Evolutionary conservation across 2,888 invertebrate genomes (phyloP), one percentile per base, ranked within the genome.

Genomic region (Philonicus albiceps): DNA sequence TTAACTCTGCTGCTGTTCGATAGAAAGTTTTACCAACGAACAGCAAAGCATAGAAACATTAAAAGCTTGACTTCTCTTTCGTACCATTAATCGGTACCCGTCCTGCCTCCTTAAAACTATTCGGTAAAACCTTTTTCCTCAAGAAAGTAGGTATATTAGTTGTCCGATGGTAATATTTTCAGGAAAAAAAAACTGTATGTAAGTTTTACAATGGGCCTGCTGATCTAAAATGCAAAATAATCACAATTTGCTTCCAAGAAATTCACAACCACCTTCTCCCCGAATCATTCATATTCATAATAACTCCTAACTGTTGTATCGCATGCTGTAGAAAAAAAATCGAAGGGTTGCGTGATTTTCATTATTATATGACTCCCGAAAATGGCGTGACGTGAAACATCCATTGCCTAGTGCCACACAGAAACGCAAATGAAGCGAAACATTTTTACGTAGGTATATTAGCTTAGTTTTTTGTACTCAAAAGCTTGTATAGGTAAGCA

Each of bases 321-420:
- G 49, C 64, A 83, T 86, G 55, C 49, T 55, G 72, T 31, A 80
- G 90, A 90, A 90, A 91, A 91, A 91, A 43, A 43, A 88, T 89
- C 88, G 91, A 81, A 92, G 93, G 30, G 93, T 94, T 90, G 92
- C 92, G 92, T 92, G 92, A 92, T 91, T 91, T 91, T 90, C 90
- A 90, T 90, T 91, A 92, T 91, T 96, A 96, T 94, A 95, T 95
- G 91, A 94, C 96, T 90, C 95, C 96, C 55, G 96, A 96, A 92
- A 92, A 96, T 95, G 96, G 96, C 93, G 96, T 90, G 95, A 96
- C 89, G 95, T 97, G 87, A 96, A 96, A 92, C 94, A 78, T 34
- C 40, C 78, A 78, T 78, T 78, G 40, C 78, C 78, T 37, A 64
- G 64, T 64, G 22, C 64, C 64, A 64, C 64, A 64, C 64, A 64